Evolutionary conservation across 2,113 vertebrate genomes (phyloP).

Genomic region (Phycodurus eques): DNA sequence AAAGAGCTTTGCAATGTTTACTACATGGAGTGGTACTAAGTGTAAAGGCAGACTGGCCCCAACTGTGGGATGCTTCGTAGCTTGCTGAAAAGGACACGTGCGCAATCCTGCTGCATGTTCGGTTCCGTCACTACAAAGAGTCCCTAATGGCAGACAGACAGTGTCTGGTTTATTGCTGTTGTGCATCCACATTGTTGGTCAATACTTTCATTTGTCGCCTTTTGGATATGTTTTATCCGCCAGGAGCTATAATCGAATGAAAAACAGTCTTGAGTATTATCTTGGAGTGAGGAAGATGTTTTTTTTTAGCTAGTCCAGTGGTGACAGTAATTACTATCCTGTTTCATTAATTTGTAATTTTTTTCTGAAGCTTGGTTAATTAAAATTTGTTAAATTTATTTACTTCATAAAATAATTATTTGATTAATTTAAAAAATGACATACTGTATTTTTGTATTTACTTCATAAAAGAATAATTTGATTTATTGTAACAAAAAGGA

Average conservation of each 20-base stretch:
- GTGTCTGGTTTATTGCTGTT: not conserved
- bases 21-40: not conserved
- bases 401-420: no score
- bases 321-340: slow-evolving; percentile 46
- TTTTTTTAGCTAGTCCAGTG: slow-evolving; percentile 36
- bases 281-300: slow-evolving; percentile 37
- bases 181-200: not conserved
- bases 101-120: not conserved
- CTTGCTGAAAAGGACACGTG: not conserved
- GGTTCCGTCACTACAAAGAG: not conserved
- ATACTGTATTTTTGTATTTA: no score
- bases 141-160: slow-evolving; percentile 2
- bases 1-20: not conserved
- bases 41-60: slow-evolving; percentile 3
- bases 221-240: not conserved
- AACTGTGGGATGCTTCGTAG: slow-evolving; percentile 14
- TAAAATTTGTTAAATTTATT: no score
- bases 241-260: slow-evolving; percentile 3
- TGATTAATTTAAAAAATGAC: no score
- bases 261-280: slow-evolving; percentile 15
- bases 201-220: not conserved
- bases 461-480: no score
- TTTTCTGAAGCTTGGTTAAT: no score
- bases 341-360: not conserved
- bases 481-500: no score